Conservation (phyloP, 1,140 invertebrate genomes). For the Stegodyphus dumicola region DNA sequence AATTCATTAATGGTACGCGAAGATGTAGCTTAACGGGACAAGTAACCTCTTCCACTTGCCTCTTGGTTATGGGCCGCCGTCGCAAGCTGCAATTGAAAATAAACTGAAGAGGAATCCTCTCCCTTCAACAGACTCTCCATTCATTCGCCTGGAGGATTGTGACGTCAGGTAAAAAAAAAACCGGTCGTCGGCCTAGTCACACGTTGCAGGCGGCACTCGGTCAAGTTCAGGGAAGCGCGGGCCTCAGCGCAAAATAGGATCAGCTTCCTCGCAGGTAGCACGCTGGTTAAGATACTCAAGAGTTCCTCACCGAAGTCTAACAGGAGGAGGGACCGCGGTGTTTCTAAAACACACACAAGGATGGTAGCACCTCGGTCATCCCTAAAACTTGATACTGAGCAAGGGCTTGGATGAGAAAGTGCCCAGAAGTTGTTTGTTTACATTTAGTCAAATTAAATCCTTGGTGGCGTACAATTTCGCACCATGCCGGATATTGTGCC, state of each 20-base stretch:
- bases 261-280: too few species aligned
- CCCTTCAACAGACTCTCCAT: background rate
- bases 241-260: too few species aligned
- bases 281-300: background rate
- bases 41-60: too few species aligned
- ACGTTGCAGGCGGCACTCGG: background rate
- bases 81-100: too few species aligned
- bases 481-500: constrained; percentile 55
- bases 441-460: background rate
- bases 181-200: background rate
- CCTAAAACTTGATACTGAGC: too few species aligned
- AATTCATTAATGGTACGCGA: too few species aligned
- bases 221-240: background rate
- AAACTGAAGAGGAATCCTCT: background rate
- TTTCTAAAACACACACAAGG: background rate
- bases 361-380: background rate
- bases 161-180: background rate
- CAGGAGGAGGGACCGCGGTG: background rate
- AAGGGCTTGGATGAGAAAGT: background rate
- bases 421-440: background rate
- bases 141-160: background rate
- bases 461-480: background rate
- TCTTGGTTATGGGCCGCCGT: too few species aligned
- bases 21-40: too few species aligned
- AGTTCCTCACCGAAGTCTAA: background rate